These are phyloP conservation scores for Diarsia brunnea DNA, from an alignment of 2,888 invertebrate genomes.

Conservation along the genomic window DNA sequence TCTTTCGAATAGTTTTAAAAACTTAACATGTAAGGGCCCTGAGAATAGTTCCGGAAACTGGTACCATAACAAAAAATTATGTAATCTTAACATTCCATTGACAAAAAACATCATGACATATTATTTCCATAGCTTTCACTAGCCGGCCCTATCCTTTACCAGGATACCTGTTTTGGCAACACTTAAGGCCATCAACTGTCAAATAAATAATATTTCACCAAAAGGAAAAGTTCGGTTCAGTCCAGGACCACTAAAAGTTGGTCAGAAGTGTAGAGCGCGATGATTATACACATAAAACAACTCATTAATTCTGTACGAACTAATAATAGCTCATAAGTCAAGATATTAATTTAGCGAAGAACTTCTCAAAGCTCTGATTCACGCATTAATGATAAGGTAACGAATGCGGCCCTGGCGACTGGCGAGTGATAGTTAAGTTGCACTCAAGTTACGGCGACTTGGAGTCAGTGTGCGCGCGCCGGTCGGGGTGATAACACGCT, in stretches of 20 bases:
- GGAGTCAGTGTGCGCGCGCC: conserved; percentile 66
- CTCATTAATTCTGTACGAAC: conserved; percentile 34
- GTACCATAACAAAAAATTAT: background rate
- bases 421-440: conserved; percentile 72
- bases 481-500: conserved; percentile 64
- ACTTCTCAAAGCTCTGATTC: conserved; percentile 64
- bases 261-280: conserved; percentile 43
- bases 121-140: conserved; percentile 39
- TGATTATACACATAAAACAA: conserved; percentile 35
- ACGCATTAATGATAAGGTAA: conserved; percentile 53
- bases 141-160: conserved; percentile 7
- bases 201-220: conserved; percentile 14
- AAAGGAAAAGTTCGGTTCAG: conserved; percentile 22
- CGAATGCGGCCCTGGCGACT: conserved; percentile 70
- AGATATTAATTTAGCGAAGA: conserved; percentile 40
- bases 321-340: conserved; percentile 42
- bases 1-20: background rate
- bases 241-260: conserved; percentile 45
- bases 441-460: conserved; percentile 53
- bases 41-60: conserved; percentile 6
- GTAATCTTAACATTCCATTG: conserved; percentile 26
- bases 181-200: conserved; percentile 1
- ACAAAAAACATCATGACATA: conserved; percentile 2
- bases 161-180: conserved; percentile 11
- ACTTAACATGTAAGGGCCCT: background rate